These are phyloP conservation scores for Spea bombifrons DNA, from an alignment of 2,113 vertebrate genomes.

Conservation along the genomic window DNA sequence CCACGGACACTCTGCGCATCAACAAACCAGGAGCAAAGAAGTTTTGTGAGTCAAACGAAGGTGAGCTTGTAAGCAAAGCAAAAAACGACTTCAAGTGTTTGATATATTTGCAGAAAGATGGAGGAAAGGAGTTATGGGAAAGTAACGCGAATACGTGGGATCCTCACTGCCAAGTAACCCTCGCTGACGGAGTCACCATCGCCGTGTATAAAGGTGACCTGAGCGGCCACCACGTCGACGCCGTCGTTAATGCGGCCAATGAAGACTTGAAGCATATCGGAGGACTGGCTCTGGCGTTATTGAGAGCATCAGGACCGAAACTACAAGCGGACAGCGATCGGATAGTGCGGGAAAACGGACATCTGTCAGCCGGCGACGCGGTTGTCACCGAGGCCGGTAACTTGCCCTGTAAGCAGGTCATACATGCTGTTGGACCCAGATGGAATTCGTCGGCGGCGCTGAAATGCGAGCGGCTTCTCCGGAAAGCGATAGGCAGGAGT, in stretches of 20 bases:
- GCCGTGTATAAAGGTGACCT: constrained; percentile 68
- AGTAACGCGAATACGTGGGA: constrained; percentile 37
- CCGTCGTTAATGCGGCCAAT: constrained; percentile 71
- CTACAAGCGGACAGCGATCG: constrained; percentile 67
- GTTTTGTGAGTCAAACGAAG: constrained; percentile 64
- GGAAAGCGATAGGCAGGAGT: constrained; percentile 59
- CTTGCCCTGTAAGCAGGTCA: constrained; percentile 69
- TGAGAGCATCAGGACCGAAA: constrained; percentile 68
- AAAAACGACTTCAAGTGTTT: constrained; percentile 62
- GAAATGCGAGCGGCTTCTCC: constrained; percentile 53
- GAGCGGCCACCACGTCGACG: constrained; percentile 61
- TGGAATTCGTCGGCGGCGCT: constrained; percentile 45
- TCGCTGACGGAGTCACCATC: constrained; percentile 64
- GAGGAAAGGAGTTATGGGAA: background rate
- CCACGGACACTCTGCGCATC: constrained; percentile 54
- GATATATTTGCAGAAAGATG: constrained; percentile 63
- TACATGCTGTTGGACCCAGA: constrained; percentile 74
- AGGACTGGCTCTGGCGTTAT: constrained; percentile 66
- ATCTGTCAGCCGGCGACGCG: constrained; percentile 52
- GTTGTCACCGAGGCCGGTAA: constrained; percentile 62
- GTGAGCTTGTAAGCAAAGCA: constrained; percentile 47
- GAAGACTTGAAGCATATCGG: constrained; percentile 56
- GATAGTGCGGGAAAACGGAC: constrained; percentile 43
- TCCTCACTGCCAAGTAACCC: constrained; percentile 40
- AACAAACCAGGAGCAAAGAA: constrained; percentile 68